Evolutionary conservation across 2,797 vertebrate genomes (phyloP), one percentile per base, ranked within the genome.

Genomic region (Thaleichthys pacificus): DNA sequence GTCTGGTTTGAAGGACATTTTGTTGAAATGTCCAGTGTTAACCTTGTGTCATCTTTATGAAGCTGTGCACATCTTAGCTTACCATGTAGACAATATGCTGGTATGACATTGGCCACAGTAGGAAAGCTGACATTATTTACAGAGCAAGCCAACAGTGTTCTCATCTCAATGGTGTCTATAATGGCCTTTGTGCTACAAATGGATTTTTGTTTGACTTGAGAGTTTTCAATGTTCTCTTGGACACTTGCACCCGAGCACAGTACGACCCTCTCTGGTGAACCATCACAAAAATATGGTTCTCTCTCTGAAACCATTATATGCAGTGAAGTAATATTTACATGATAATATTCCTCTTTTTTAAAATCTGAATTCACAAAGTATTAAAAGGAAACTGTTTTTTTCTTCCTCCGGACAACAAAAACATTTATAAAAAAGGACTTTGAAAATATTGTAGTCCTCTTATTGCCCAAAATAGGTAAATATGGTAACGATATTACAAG

Each of bases 401-500:
- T 93, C 91, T 93, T 91, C 91, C 85, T 92, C 93, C 86, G 66
- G 89, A 92, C 88, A 86, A 89, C 88, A 91, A 94, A 93, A 93
- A 95, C 93, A 95, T 93, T 95, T 94, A 93, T 94, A 95, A 95
- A 96, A 93, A 89, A 93, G 93, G 93, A 93, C 87, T 90, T 81
- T 89, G 84, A 88, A 93, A 94, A 93, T 89, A 89, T 88, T 90
- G 91, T 87, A 83, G 90, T 94, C 95, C 95, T 94, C 91, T 96
- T 96, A 96, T 96, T 96, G 95, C 95, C 95, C 85, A 95, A 96
- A 96, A 95, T 93, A 95, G 94, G 94, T 89, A 93, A 93, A 93
- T 32, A 92, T 85, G 91, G 89, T 92, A 95, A 95, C 91, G 91
- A 94, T 85, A 22, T 88, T 92, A 93, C 93, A 83, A 90, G 89